Evolutionary conservation across 2,797 vertebrate species (phyloP), one percentile per base, ranked within the genome.

Genomic region (Steatocranus sp.): DNA sequence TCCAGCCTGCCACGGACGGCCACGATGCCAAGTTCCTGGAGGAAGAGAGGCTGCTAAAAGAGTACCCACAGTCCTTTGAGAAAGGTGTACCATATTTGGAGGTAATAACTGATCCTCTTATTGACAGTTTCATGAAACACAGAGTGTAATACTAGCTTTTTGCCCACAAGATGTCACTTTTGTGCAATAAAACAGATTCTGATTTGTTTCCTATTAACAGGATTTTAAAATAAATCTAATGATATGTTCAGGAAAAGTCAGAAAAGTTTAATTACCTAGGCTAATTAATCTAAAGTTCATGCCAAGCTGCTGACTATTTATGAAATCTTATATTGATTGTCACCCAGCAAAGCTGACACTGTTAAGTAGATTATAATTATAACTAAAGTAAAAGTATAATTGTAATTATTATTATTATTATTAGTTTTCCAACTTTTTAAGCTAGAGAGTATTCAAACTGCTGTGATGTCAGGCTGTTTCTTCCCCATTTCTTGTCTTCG

Each of bases 41-140:
- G 90, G 98, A 99, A 90, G 98, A 99, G 93, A 91, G 97, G 78
- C 95, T 97, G n/a, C 97, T 99, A 27, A 93, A 97, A 17, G 98
- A 98, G 46, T 98, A 98, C 93, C 98, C 98, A 85, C 98, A 98
- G 79, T 98, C 97, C 92, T 98, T 98, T 63, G 97, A 98, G 93
- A 98, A 98, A 92, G 98, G 98, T 49, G 97, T 98, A 18, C 98
- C 98, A 34, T 98, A 98, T 92, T 94, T 98, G 88, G 98, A 98
- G 97, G 98, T 97, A 93, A 8, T 18, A 8, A n/a, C 43, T 5
- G 27, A 6, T 73, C 74, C 68, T 76, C 48, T 5, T 58, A 32
- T 56, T 86, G 81, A 76, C 63, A 30, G 74, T 41, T 85, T 25
- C 56, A 46, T 38, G 48, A 46, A 7, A 46, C 27, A 18, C 23